phyloP scores from a whole-genome alignment of 1,140 invertebrate genomes.

The Drosophila nigromelanica region DNA sequence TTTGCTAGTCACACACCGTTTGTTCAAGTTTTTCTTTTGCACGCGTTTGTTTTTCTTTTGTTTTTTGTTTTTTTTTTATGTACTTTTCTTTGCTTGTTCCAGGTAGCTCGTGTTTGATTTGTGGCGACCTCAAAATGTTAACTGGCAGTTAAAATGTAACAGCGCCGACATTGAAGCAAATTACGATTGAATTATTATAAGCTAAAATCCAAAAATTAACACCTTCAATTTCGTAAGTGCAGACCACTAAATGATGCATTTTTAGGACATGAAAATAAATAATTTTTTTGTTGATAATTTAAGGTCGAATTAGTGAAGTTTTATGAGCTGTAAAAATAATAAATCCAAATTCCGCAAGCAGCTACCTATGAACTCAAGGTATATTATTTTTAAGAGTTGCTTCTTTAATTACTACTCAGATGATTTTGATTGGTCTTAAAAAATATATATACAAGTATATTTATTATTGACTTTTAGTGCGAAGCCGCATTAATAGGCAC shows the following conservation, averaged over 20 bases:
- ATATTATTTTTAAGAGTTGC: conserved; percentile 19
- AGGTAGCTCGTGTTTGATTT: conserved; percentile 38
- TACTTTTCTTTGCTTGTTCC: conserved; percentile 5
- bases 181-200: conserved; percentile 24
- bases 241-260: conserved; percentile 58
- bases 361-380: conserved; percentile 13
- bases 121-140: conserved; percentile 56
- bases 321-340: conserved; percentile 55
- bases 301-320: conserved; percentile 64
- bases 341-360: neutral
- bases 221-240: conserved; percentile 62
- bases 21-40: conserved; percentile 35
- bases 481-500: conserved; percentile 57
- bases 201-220: conserved; percentile 59
- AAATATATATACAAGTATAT: conserved; percentile 10
- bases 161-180: conserved; percentile 63
- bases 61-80: conserved; percentile 17
- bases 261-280: conserved; percentile 60
- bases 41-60: neutral
- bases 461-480: conserved; percentile 39
- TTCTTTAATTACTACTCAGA: conserved; percentile 35
- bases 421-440: conserved; percentile 29
- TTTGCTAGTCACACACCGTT: conserved; percentile 33
- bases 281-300: conserved; percentile 30
- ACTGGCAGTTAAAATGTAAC: conserved; percentile 55